Evolutionary conservation across 2,113 vertebrate genomes (phyloP).

Genomic region (Steatornis caripensis): DNA sequence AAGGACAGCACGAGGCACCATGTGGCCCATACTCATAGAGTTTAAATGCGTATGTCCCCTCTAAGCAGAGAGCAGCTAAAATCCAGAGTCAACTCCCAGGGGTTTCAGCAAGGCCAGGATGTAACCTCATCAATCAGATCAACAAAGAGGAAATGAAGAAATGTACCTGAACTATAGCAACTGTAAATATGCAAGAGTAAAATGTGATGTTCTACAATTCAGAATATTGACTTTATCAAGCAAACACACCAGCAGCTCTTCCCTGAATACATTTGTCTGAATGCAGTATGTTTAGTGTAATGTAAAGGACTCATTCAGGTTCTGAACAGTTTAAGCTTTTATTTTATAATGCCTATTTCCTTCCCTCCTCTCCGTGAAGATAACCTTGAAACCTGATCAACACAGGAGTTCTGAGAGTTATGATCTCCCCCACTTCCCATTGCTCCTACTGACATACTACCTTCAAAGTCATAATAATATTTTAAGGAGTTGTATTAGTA

Average conservation of each 20-base stretch:
- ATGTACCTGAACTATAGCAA: background rate
- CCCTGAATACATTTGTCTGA: background rate
- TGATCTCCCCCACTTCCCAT: background rate
- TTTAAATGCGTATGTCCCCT: background rate
- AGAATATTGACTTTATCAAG: background rate
- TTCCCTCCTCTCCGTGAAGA: background rate
- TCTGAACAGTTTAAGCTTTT: background rate
- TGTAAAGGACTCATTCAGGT: background rate
- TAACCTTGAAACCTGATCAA: background rate
- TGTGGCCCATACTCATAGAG: background rate
- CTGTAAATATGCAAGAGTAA: background rate
- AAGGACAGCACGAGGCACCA: background rate
- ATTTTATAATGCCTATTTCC: background rate
- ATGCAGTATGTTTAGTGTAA: background rate
- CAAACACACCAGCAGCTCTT: background rate
- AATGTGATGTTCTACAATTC: background rate
- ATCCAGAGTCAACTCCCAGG: background rate
- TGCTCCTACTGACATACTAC: background rate
- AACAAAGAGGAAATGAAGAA: background rate
- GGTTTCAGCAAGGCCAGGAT: background rate
- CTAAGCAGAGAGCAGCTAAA: background rate
- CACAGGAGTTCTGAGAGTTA: background rate
- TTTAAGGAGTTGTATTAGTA: background rate
- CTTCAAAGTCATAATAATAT: background rate
- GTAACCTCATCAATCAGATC: background rate